Evolutionary conservation across 2,113 vertebrate genomes (phyloP), one percentile per base, ranked within the genome.

Genomic region (Salvelinus sp.): DNA sequence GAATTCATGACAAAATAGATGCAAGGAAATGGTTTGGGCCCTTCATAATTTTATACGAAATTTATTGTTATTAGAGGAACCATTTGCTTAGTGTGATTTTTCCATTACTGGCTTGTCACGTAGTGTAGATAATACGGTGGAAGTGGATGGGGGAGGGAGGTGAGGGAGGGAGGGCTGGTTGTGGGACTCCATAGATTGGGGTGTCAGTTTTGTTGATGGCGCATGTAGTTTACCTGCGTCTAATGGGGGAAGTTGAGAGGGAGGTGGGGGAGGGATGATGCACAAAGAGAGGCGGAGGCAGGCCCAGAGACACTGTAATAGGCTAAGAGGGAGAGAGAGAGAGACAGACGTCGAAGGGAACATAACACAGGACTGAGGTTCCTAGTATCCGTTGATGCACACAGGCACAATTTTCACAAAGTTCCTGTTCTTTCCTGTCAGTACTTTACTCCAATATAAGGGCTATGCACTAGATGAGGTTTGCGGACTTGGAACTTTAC

Each of bases 61-160:
- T 99, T 95, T 97, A 99, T 98, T 97, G 95, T 98, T 98, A 98
- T 98, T 98, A 98, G 96, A 95, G 94, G 95, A 98, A 94, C 96
- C 96, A 99, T 99, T 99, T 98, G 96, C 97, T 98, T 97, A 96
- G 96, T 96, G 96, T 98, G 95, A 96, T 97, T 97, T 98, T 98
- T 98, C 97, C 96, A 97, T 98, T 97, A 99, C 95, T 93, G 91
- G 91, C 95, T 96, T 98, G 96, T 99, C 96, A 98, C 93, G 93
- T 93, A 93, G 94, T 94, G 94, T 96, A 95, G 96, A 97, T 97
- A 95, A 97, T 97, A 94, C 92, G 91, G 93, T 93, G 88, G 92
- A 93, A 57, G 54, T 44, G 62, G 73, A 57, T 38, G 68, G 30
- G 76, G 82, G 27, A 76, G 81, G 69, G 73, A 74, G n/a, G 86